Evolutionary conservation across 2,113 vertebrate genomes (phyloP).

Genomic region (Myocastor coypus): DNA sequence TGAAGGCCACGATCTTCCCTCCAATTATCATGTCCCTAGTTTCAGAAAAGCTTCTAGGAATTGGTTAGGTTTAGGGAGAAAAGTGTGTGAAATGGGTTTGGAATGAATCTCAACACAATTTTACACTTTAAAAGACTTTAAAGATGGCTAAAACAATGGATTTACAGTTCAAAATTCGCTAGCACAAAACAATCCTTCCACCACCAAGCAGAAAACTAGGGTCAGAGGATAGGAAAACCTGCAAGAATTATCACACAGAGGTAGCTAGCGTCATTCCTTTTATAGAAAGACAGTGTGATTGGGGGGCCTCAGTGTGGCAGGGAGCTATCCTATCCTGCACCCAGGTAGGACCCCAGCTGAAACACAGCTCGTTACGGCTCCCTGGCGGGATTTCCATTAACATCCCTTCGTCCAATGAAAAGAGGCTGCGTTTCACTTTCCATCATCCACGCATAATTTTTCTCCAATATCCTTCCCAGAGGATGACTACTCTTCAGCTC

Average conservation of each 20-base stretch:
- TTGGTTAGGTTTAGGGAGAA: neutral
- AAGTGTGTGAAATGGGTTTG: neutral
- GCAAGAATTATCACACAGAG: neutral
- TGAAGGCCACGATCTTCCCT: too few species aligned
- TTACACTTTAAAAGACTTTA: neutral
- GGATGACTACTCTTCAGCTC: neutral
- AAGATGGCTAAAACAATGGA: neutral
- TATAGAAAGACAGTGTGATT: neutral
- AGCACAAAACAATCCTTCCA: neutral
- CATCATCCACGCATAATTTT: neutral
- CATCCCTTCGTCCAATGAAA: neutral
- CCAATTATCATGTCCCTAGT: neutral
- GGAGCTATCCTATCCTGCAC: neutral
- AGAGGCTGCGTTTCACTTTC: neutral
- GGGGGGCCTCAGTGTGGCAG: neutral
- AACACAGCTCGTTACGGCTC: accelerated
- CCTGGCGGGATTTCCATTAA: neutral
- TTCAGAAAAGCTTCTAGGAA: neutral
- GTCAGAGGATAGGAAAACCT: neutral
- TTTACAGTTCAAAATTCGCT: neutral
- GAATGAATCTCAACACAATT: neutral
- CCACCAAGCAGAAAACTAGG: neutral
- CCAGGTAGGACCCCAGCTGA: neutral
- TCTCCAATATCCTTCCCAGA: neutral
- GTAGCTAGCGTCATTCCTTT: neutral